A percentile compares a stretch with the other conserved stretches of the same genome.
Conservation (phyloP, 2,113 vertebrate species). For the Chaetodon trifascialis region DNA sequence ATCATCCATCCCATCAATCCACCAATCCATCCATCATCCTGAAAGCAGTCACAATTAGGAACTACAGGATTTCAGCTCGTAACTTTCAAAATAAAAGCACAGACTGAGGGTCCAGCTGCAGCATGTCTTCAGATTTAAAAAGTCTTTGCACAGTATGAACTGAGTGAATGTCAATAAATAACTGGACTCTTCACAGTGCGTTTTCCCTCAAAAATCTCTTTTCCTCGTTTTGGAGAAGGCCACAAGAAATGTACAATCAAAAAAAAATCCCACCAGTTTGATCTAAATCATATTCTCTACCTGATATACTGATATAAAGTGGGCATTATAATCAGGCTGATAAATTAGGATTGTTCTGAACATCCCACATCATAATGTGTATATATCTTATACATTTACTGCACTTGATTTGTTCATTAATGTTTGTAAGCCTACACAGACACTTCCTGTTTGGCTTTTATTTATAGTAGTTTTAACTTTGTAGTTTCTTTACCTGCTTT, state of each 20-base stretch:
- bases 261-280: neutral
- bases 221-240: too few relatives aligned
- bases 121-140: neutral
- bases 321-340: too few relatives aligned
- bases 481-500: too few relatives aligned
- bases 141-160: neutral
- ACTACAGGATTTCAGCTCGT: neutral
- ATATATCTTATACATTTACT: neutral
- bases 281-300: neutral
- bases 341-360: too few relatives aligned
- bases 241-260: too few relatives aligned
- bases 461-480: too few relatives aligned
- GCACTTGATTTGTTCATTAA: neutral
- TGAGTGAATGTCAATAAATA: too few relatives aligned
- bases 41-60: neutral
- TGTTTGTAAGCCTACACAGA: neutral
- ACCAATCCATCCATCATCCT: neutral
- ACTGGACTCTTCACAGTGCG: too few relatives aligned
- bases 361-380: neutral
- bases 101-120: too few relatives aligned
- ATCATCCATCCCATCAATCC: neutral
- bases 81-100: conserved; percentile 49
- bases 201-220: too few relatives aligned
- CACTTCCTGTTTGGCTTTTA: too few relatives aligned
- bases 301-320: neutral